A percentile compares a stretch with the other conserved stretches of the same genome.
These are phyloP conservation scores for Silurus meridionalis DNA, from an alignment of 2,113 vertebrate species.

Conservation along the genomic window DNA sequence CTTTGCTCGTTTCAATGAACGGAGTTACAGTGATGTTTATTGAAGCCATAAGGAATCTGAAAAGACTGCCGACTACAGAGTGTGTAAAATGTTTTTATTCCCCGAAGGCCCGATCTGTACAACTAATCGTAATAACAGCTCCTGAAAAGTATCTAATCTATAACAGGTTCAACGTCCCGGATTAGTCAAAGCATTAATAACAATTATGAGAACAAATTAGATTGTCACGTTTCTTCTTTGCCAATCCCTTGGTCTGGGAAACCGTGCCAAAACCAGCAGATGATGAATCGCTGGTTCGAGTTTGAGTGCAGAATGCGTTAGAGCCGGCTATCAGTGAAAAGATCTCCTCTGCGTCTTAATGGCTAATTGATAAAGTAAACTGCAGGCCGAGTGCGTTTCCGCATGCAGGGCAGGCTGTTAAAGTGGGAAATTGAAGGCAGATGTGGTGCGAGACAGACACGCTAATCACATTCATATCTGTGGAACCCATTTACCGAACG, in stretches of 20 bases:
- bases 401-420: constrained; percentile 50
- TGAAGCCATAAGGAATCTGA: background rate
- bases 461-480: constrained; percentile 33
- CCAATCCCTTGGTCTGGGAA: background rate
- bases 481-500: constrained; percentile 16
- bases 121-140: constrained; percentile 8
- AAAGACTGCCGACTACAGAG: too few species aligned
- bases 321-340: constrained; percentile 48
- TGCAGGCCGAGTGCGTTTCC: constrained; percentile 42
- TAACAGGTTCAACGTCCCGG: background rate
- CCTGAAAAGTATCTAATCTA: background rate
- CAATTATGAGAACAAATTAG: background rate
- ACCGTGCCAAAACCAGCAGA: background rate
- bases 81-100: background rate
- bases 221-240: background rate
- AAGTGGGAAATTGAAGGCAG: constrained; percentile 62
- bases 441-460: constrained; percentile 33
- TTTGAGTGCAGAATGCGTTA: constrained; percentile 51
- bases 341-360: constrained; percentile 61
- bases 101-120: background rate
- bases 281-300: constrained; percentile 11
- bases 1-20: background rate
- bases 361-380: constrained; percentile 70
- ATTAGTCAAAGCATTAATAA: background rate
- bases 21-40: background rate